phyloP scores from a whole-genome alignment of 2,797 vertebrate genomes.

The Pygocentrus nattereri region DNA sequence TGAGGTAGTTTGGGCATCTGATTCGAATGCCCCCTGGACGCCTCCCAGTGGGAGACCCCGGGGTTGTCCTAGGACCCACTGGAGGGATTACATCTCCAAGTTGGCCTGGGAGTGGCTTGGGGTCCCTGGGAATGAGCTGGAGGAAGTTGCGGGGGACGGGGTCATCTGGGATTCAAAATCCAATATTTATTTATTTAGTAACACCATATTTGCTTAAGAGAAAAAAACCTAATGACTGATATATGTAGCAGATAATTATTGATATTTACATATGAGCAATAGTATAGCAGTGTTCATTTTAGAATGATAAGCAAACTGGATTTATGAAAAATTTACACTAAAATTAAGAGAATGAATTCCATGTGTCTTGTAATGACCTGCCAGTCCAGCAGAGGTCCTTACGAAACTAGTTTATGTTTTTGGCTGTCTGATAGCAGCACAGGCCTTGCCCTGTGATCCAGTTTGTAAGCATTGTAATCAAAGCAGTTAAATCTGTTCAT shows the following conservation, averaged over 20 bases:
- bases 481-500: background rate
- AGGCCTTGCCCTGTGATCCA: background rate
- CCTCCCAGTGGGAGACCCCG: too few relatives aligned
- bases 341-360: background rate
- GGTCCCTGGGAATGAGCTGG: too few relatives aligned
- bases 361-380: slow-evolving; percentile 21
- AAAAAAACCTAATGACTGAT: background rate
- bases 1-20: too few relatives aligned
- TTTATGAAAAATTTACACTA: background rate
- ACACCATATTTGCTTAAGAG: background rate
- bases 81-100: too few relatives aligned
- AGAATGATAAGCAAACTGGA: background rate
- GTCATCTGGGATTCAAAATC: too few relatives aligned
- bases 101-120: too few relatives aligned
- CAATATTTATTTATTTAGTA: background rate
- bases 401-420: slow-evolving; percentile 15
- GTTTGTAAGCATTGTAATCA: background rate
- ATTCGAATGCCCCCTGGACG: too few relatives aligned
- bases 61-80: too few relatives aligned
- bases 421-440: background rate
- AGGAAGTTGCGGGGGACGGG: too few relatives aligned
- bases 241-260: background rate
- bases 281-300: background rate
- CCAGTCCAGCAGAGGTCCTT: slow-evolving; percentile 40
- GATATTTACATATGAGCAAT: background rate